Evolutionary conservation across 1,140 invertebrate species (phyloP).

Genomic region (Ptiloglossa arizonensis): DNA sequence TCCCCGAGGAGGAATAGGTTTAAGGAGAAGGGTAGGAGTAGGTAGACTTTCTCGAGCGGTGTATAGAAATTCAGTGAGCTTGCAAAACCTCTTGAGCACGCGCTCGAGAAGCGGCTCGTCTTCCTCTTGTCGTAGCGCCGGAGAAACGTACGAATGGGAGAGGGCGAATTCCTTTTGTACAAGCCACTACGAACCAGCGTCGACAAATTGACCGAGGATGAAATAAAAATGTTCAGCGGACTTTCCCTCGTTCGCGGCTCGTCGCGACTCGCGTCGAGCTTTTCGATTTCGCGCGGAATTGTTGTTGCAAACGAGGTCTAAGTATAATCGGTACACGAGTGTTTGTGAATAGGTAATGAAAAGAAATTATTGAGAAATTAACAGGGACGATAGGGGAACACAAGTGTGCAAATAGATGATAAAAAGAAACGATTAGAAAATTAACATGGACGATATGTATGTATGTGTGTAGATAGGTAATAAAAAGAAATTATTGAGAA

Average conservation of each 20-base stretch:
- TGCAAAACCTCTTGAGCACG: slow-evolving; percentile 67
- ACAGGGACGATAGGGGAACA: no score
- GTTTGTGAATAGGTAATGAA: no score
- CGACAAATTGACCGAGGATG: slow-evolving; percentile 26
- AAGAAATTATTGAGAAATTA: no score
- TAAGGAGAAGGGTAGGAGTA: slow-evolving; percentile 17
- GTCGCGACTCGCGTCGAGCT: neutral
- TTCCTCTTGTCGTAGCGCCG: slow-evolving; percentile 40
- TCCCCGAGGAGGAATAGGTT: slow-evolving; percentile 56
- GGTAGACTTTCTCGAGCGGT: slow-evolving; percentile 23
- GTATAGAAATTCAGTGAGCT: slow-evolving; percentile 65
- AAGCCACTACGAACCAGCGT: neutral
- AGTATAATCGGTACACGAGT: no score
- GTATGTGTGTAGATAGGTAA: no score
- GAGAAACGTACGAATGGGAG: slow-evolving; percentile 1
- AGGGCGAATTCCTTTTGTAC: slow-evolving; percentile 20
- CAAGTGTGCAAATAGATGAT: no score
- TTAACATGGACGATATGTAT: no score
- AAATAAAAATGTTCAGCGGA: slow-evolving; percentile 21
- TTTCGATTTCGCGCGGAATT: no score
- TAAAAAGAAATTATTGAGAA: no score
- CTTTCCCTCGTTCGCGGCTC: neutral
- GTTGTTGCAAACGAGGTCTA: no score
- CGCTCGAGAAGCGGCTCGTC: slow-evolving; percentile 56
- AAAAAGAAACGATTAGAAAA: no score